A percentile compares a stretch with the other conserved stretches of the same genome.
phyloP scores from a whole-genome alignment of 2,797 vertebrate species.

The Danio jaintianensis region DNA sequence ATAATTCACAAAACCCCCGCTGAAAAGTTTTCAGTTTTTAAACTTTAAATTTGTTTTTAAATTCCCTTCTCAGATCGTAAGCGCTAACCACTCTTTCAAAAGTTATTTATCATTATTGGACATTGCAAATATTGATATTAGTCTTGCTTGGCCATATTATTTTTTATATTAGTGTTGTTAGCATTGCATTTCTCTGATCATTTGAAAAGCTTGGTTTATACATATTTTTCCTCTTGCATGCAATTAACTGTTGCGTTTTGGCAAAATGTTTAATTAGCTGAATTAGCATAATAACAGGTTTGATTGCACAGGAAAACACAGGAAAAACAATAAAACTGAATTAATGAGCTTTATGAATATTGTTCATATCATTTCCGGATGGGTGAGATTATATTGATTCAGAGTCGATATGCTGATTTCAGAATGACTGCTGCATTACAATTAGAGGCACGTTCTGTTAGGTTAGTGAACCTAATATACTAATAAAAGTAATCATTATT shows the following conservation, averaged over 20 bases:
- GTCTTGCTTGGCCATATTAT: background rate
- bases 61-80: background rate
- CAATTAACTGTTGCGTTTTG: conserved; percentile 53
- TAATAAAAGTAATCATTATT: conserved; percentile 5
- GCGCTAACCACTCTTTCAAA: background rate
- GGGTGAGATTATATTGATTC: conserved; percentile 39
- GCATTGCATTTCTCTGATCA: background rate
- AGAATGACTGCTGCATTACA: conserved; percentile 11
- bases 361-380: conserved; percentile 62
- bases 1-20: too few species aligned
- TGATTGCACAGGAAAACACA: conserved; percentile 61
- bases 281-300: conserved; percentile 68
- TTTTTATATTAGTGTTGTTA: background rate
- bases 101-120: background rate
- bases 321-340: conserved; percentile 61
- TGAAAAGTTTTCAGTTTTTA: too few species aligned
- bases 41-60: background rate
- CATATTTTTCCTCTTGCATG: background rate
- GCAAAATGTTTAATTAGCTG: conserved; percentile 68
- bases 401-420: conserved; percentile 21
- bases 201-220: background rate
- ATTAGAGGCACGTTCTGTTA: background rate
- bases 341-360: conserved; percentile 70
- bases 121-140: background rate
- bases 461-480: conserved; percentile 4